Conservation (phyloP, 2,888 invertebrate genomes). For the Creontiades dilutus region DNA sequence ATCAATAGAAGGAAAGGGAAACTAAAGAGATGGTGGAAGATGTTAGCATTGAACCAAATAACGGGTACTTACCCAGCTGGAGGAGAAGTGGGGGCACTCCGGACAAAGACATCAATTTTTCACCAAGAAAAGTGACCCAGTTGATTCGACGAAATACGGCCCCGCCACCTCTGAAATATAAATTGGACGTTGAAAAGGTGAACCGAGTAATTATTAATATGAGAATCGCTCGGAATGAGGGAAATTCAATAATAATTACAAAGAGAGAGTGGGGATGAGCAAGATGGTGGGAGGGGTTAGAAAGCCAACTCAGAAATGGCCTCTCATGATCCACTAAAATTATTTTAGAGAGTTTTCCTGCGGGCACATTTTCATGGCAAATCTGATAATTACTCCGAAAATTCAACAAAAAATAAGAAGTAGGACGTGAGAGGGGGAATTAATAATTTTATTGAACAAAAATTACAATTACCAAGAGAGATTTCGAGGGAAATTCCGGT, state of each 20-base stretch:
- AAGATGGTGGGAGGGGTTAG: conserved; percentile 40
- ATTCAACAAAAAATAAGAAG: background rate
- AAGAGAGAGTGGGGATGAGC: conserved; percentile 32
- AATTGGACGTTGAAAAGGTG: background rate
- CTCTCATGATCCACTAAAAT: conserved; percentile 48
- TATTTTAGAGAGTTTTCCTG: background rate
- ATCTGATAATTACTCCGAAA: too few species aligned
- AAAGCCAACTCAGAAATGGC: conserved; percentile 65
- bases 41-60: conserved; percentile 60
- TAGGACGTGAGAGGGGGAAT: too few species aligned
- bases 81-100: conserved; percentile 56
- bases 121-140: background rate
- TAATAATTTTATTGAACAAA: too few species aligned
- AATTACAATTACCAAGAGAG: background rate
- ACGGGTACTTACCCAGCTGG: conserved; percentile 68
- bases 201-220: conserved; percentile 7
- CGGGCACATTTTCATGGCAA: background rate
- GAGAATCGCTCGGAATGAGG: background rate
- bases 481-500: conserved; percentile 28
- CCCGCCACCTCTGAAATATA: background rate
- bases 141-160: background rate
- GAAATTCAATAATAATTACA: conserved; percentile 36
- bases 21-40: conserved; percentile 5
- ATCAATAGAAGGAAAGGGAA: conserved; percentile 31
- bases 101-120: conserved; percentile 49